Conservation (phyloP, 2,888 invertebrate species). For the Amiota mariae region DNA sequence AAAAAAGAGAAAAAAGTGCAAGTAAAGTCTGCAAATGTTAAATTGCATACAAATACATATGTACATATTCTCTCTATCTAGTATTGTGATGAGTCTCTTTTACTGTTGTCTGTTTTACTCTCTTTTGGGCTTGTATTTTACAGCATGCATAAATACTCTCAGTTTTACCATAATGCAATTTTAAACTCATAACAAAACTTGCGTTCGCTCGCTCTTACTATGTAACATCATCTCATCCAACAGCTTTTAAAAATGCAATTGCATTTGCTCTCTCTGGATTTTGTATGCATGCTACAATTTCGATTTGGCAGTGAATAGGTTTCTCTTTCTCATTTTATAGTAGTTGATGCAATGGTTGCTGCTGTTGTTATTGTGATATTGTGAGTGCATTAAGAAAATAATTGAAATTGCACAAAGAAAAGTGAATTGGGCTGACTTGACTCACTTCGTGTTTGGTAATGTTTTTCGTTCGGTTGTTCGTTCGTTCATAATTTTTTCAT, state of each 20-base stretch:
- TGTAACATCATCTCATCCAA: neutral
- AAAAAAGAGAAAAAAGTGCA: neutral
- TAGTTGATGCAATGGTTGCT: neutral
- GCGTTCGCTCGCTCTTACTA: too few relatives aligned
- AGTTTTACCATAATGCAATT: neutral
- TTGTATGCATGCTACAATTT: neutral
- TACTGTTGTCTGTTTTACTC: neutral
- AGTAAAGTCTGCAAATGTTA: slow-evolving; percentile 9
- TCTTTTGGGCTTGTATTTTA: neutral
- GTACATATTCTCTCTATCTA: neutral
- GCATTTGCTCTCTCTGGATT: slow-evolving; percentile 23
- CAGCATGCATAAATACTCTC: neutral
- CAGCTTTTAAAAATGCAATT: neutral
- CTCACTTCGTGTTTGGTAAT: slow-evolving; percentile 35
- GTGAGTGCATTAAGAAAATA: slow-evolving; percentile 44
- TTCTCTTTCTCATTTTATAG: too few relatives aligned
- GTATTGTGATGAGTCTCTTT: neutral
- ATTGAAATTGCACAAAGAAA: slow-evolving; percentile 66
- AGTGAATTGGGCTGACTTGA: slow-evolving; percentile 51
- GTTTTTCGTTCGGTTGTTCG: slow-evolving; percentile 11
- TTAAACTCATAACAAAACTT: neutral
- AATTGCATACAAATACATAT: neutral
- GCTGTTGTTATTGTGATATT: slow-evolving; percentile 4
- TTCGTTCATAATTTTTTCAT: too few relatives aligned
- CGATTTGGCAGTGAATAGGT: too few relatives aligned